Percentiles rank a stretch among this genome's conserved stretches.
These are phyloP conservation scores for Caenorhabditis doughertyi DNA, from an alignment of 2,888 invertebrate species.

Conservation along the genomic window DNA sequence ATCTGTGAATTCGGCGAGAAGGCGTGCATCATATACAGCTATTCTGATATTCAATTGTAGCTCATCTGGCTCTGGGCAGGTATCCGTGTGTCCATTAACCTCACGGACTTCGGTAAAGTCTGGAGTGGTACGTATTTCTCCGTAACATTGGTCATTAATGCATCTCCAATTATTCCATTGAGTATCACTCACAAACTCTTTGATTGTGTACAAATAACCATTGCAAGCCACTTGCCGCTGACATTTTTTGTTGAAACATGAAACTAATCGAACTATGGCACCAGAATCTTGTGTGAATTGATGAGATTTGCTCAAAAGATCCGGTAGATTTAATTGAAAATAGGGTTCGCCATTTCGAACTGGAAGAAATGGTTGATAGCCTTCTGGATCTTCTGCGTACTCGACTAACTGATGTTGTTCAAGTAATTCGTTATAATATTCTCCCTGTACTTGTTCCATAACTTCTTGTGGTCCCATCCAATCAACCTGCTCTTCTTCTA, in stretches of 20 bases:
- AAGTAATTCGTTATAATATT: slow-evolving; percentile 22
- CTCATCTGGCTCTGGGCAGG: slow-evolving; percentile 61
- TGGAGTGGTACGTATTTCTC: slow-evolving; percentile 64
- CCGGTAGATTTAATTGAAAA: slow-evolving; percentile 60
- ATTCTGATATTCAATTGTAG: slow-evolving; percentile 68
- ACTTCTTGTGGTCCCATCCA: slow-evolving; percentile 33
- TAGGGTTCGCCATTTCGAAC: slow-evolving; percentile 58
- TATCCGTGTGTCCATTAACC: slow-evolving; percentile 38
- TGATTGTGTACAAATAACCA: slow-evolving; percentile 69
- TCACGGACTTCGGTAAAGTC: slow-evolving; percentile 53
- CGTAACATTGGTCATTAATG: slow-evolving; percentile 61
- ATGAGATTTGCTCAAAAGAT: slow-evolving; percentile 49
- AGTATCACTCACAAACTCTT: slow-evolving; percentile 55
- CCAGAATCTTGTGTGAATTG: slow-evolving; percentile 31
- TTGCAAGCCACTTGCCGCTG: slow-evolving; percentile 63
- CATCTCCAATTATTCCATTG: slow-evolving; percentile 69
- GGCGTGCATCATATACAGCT: slow-evolving; percentile 69
- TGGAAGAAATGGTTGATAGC: slow-evolving; percentile 55
- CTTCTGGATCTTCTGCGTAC: slow-evolving; percentile 25
- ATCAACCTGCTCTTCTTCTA: slow-evolving; percentile 40
- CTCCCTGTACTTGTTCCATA: slow-evolving; percentile 23
- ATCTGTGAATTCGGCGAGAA: slow-evolving; percentile 75
- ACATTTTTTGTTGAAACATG: slow-evolving; percentile 71
- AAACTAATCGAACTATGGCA: slow-evolving; percentile 9
- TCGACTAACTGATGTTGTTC: slow-evolving; percentile 32